Evolutionary conservation across 1,140 invertebrate genomes (phyloP).

Genomic region (Leptoteleia sp.): DNA sequence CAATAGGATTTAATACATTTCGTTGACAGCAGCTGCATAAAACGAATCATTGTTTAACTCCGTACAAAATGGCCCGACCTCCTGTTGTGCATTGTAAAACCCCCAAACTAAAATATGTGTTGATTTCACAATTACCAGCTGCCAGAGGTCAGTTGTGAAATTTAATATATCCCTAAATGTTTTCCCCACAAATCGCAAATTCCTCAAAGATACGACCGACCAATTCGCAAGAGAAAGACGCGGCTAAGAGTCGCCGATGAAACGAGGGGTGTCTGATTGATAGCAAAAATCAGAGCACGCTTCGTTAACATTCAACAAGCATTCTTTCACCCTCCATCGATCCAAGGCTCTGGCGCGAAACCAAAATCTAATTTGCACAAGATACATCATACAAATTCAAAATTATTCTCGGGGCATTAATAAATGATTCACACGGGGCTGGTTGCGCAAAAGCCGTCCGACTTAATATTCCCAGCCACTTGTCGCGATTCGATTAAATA

Average conservation of each 20-base stretch:
- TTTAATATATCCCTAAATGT: constrained; percentile 12
- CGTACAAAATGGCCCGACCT: neutral
- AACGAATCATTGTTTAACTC: constrained; percentile 6
- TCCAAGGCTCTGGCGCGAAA: constrained; percentile 53
- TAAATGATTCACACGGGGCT: constrained; percentile 55
- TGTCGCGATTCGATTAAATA: constrained; percentile 40
- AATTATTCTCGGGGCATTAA: constrained; percentile 58
- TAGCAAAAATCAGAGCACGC: constrained; percentile 33
- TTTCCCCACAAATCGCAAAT: neutral
- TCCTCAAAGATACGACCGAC: constrained; percentile 2
- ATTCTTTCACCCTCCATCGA: constrained; percentile 53
- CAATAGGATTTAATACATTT: no score
- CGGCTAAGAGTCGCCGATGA: no score
- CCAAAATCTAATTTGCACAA: constrained; percentile 59
- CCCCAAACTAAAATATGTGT: neutral
- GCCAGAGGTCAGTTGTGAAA: constrained; percentile 24
- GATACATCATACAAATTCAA: constrained; percentile 63
- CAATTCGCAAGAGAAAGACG: constrained; percentile 14
- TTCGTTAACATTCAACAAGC: constrained; percentile 48
- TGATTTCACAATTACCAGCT: neutral
- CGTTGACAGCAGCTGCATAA: no score
- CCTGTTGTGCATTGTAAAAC: constrained; percentile 3
- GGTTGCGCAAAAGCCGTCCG: constrained; percentile 20
- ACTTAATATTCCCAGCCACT: constrained; percentile 24
- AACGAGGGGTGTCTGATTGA: constrained; percentile 25